Evolutionary conservation across 2,113 vertebrate species (phyloP), one percentile per base, ranked within the genome.

Genomic region (Eira barbara): DNA sequence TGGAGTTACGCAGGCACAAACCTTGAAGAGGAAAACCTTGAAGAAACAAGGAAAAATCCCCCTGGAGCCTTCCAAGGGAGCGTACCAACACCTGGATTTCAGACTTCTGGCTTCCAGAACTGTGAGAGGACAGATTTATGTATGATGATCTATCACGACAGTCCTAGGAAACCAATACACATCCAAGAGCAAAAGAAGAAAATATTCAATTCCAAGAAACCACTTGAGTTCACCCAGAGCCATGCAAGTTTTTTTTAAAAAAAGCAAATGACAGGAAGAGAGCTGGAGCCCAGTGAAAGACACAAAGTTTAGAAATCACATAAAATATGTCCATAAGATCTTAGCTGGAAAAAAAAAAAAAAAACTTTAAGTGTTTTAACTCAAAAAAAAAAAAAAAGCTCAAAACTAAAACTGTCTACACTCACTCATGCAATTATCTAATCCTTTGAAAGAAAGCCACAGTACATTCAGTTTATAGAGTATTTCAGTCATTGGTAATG

Each of bases 131-230:
- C n/a, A 84, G 52, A 34, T 47, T 1, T 65, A 23, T 36, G 36
- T 55, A 4, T 82, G 20, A 45, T 47, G 12, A 93, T 61, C 27
- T 88, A 23, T n/a, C 80, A 47, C 10, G 17, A 57, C 21, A 57
- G 23, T 18, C 47, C 78, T 49, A 74, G 82, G 57, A 65, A 67
- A 88, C 29, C 25, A 74, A 49, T 14, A 15, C 17, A 34, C 57
- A 31, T 69, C 67, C 42, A 84, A 89, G 55, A 89, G 29, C 69
- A 78, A 73, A 86, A 55, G 61, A 84, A 92, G 39, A 39, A 45
- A 25, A 11, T 42, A 42, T 25, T 63, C 52, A 42, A 57, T n/a
- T 86, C 63, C 86, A 42, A 67, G 36, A 90, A 74, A 52, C 21
- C 8, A 65, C 45, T 25, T 55, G 69, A 59, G n/a, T 45, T 59